Evolutionary conservation across 2,113 vertebrate species (phyloP), one percentile per base, ranked within the genome.

Genomic region (Cyanoderma ruficeps): DNA sequence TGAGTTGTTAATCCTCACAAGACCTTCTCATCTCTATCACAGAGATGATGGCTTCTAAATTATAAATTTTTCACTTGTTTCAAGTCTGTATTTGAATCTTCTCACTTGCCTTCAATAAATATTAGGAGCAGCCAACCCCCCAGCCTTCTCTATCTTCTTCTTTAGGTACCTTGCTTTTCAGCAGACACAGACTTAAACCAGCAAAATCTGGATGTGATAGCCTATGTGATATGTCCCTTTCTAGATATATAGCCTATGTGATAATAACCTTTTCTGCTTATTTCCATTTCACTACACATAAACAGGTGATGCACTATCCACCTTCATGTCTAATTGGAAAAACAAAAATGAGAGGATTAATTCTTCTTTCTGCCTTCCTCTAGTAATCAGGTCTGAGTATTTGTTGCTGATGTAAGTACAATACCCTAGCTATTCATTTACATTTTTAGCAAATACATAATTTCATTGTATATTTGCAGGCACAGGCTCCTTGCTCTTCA

Each of bases 311-410:
- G 47, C 42, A 42, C 20, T 63, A 21, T 24, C 25, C 12, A 37
- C 39, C 69, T 60, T 47, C 15, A 35, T 0, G 0, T 74, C 50
- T 63, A 81, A 75, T 55, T 87, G 1, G 1, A 46, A 86, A 87
- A 92, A 17, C 22, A 84, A 42, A 83, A 55, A 47, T 19, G 16
- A 72, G 27, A 65, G 9, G 11, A 70, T 57, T 59, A 83, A 70
- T 70, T 91, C 59, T 46, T 59, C n/a, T 63, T 87, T 83, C 63
- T 90, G 31, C 15, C 19, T 87, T 87, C 72, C 60, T 94, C 18
- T 30, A 46, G 20, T 81, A 89, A 83, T 46, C 50, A 77, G 77
- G 28, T 16, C 25, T 59, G 13, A n/a, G 20, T 33, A 56, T 83
- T 90, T 88, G 16, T 25, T 77, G n/a, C 24, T 72, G 68, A 47